These are phyloP conservation scores for Rattus rattus DNA, from an alignment of 2,113 vertebrate genomes.

Conservation along the genomic window DNA sequence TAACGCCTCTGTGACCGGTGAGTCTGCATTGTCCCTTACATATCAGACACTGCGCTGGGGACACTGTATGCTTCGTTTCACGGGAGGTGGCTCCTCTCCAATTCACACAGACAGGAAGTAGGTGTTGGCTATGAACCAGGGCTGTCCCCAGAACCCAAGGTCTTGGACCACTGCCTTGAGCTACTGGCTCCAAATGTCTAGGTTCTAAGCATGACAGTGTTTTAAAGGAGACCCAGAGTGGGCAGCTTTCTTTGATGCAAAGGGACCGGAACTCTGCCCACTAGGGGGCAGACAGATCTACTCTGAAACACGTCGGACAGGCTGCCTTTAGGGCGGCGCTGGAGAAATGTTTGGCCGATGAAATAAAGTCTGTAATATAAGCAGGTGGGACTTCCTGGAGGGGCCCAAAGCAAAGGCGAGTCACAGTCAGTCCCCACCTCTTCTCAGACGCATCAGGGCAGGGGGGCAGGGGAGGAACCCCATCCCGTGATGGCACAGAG, in stretches of 20 bases:
- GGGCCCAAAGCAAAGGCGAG: conserved; percentile 1
- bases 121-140: background rate
- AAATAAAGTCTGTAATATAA: background rate
- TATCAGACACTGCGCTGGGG: background rate
- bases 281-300: background rate
- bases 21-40: background rate
- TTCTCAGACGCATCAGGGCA: background rate
- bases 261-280: background rate
- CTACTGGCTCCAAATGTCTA: background rate
- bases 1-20: background rate
- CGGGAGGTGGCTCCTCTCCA: background rate
- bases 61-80: background rate
- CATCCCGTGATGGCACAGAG: background rate
- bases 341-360: background rate
- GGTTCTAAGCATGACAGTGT: background rate
- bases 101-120: background rate
- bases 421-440: background rate
- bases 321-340: background rate
- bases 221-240: background rate
- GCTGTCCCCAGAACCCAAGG: background rate
- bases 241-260: background rate
- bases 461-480: background rate
- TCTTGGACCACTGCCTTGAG: background rate
- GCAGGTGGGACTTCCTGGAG: background rate
- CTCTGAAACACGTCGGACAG: background rate